phyloP scores from a whole-genome alignment of 2,888 invertebrate genomes.

The Hololepta plana region DNA sequence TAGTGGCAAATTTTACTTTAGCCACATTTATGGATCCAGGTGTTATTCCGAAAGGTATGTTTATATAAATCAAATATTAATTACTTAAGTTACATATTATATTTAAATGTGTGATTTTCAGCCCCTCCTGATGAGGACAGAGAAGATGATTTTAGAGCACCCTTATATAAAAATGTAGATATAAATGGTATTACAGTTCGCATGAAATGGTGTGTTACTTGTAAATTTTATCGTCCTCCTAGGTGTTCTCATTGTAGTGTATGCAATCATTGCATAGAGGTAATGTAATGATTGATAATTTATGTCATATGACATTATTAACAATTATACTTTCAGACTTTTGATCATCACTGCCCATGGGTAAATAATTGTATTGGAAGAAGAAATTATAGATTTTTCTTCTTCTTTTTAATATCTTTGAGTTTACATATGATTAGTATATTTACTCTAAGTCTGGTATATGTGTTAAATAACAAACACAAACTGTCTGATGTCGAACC shows the following conservation, averaged over 20 bases:
- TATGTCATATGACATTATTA: not conserved
- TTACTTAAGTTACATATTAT: too few relatives aligned
- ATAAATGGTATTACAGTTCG: conserved; percentile 96
- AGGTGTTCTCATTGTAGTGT: conserved; percentile 98
- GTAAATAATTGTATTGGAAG: conserved; percentile 95
- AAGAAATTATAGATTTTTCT: conserved; percentile 96
- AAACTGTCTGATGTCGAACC: conserved; percentile 62
- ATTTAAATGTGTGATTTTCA: too few relatives aligned
- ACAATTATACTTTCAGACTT: conserved; percentile 86
- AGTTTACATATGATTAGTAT: conserved; percentile 97
- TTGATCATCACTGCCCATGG: conserved; percentile 99
- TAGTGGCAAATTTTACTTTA: conserved; percentile 94
- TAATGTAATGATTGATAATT: conserved; percentile 23
- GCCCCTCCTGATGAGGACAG: conserved; percentile 93
- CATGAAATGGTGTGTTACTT: conserved; percentile 99
- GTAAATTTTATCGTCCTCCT: conserved; percentile 98
- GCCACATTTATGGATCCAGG: conserved; percentile 99
- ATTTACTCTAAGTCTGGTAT: conserved; percentile 83
- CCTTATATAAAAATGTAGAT: conserved; percentile 91
- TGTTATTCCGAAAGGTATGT: conserved; percentile 88
- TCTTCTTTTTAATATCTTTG: conserved; percentile 92
- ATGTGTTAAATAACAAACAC: conserved; percentile 72
- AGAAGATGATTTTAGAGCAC: conserved; percentile 93
- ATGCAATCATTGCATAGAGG: conserved; percentile 97
- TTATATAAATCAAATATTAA: conserved; percentile 1